Conservation (phyloP, 2,888 invertebrate species). For the Branchipolynoe longqiensis region DNA sequence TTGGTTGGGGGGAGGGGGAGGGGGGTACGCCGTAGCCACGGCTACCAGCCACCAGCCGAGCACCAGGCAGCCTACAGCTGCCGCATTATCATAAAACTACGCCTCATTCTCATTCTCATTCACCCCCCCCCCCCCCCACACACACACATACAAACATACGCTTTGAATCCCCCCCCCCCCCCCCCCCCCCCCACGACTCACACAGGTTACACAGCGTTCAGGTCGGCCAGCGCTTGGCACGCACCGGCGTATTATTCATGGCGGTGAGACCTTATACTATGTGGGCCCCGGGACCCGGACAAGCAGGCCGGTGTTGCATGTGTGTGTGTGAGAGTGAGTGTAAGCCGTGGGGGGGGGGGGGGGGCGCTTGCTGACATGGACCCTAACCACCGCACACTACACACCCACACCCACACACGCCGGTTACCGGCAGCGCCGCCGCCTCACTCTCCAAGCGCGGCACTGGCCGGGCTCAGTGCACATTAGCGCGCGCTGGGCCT, state of each 20-base stretch:
- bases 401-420: too few relatives aligned
- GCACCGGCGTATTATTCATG: constrained; percentile 31
- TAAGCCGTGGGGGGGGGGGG: neutral
- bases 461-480: too few relatives aligned
- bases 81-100: neutral
- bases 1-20: too few relatives aligned
- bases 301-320: too few relatives aligned
- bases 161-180: neutral
- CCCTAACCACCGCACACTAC: too few relatives aligned
- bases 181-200: neutral
- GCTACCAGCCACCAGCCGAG: too few relatives aligned
- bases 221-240: constrained; percentile 6
- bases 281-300: constrained; percentile 2
- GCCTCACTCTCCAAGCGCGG: too few relatives aligned
- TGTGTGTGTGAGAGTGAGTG: too few relatives aligned
- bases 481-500: too few relatives aligned
- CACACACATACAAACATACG: neutral
- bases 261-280: constrained; percentile 1
- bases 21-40: too few relatives aligned
- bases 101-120: neutral
- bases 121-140: neutral
- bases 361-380: too few relatives aligned
- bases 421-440: too few relatives aligned
- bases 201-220: neutral
- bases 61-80: neutral